phyloP scores from a whole-genome alignment of 2,888 invertebrate genomes.

The Archaeoteleia sp. region DNA sequence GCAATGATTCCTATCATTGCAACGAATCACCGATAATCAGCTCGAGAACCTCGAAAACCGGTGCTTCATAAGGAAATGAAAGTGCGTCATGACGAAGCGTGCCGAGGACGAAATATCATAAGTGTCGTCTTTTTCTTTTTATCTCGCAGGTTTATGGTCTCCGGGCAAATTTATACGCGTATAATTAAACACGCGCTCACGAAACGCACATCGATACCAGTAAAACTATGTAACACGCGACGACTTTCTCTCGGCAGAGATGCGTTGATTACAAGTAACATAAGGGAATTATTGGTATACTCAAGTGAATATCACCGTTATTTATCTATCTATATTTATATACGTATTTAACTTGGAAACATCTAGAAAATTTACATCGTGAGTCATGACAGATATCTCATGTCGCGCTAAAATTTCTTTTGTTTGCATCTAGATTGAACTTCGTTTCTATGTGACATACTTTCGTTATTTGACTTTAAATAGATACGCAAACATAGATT shows the following conservation, averaged over 20 bases:
- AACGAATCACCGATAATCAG: conserved; percentile 50
- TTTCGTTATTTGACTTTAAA: too few species aligned
- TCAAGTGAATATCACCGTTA: conserved; percentile 15
- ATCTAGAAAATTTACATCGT: conserved; percentile 17
- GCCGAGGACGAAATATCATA: conserved; percentile 50
- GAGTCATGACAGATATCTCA: conserved; percentile 8
- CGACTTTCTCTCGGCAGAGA: conserved; percentile 41
- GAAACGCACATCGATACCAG: conserved; percentile 47
- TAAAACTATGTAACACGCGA: conserved; percentile 45
- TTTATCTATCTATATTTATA: conserved; percentile 28
- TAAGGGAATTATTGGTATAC: conserved; percentile 32
- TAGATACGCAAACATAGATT: too few species aligned
- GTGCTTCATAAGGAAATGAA: conserved; percentile 54
- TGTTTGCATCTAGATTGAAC: too few species aligned
- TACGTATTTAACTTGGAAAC: conserved; percentile 20
- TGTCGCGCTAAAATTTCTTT: too few species aligned
- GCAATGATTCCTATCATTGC: conserved; percentile 35
- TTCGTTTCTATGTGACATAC: too few species aligned
- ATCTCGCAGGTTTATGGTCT: conserved; percentile 32
- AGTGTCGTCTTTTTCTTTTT: conserved; percentile 33
- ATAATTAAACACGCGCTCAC: conserved; percentile 57
- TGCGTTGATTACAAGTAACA: conserved; percentile 40
- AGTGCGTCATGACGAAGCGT: conserved; percentile 47
- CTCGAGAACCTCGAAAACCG: conserved; percentile 45
- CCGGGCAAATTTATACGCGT: conserved; percentile 53